Conservation (phyloP, 2,888 invertebrate genomes). For the Drosophila prostipennis region DNA sequence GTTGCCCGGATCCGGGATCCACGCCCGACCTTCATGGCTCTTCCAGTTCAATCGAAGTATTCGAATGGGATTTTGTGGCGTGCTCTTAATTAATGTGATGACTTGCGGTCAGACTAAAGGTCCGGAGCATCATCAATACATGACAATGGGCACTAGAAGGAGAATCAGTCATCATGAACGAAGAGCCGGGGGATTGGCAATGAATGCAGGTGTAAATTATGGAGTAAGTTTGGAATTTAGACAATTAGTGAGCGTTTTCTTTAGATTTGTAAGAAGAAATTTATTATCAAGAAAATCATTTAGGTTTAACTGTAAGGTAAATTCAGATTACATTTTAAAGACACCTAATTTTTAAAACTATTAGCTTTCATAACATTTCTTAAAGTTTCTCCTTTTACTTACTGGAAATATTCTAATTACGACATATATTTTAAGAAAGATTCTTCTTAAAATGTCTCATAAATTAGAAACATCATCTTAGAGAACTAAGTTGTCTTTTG, state of each 20-base stretch:
- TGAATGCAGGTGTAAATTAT: conserved; percentile 13
- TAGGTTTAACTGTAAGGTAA: background rate
- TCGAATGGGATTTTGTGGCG: conserved; percentile 45
- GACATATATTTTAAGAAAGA: too few species aligned
- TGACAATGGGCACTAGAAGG: conserved; percentile 30
- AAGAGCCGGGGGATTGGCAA: background rate
- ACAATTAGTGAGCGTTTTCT: background rate
- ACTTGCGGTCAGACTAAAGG: conserved; percentile 49
- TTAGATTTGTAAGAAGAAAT: background rate
- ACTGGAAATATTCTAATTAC: too few species aligned
- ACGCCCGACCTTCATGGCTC: conserved; percentile 5
- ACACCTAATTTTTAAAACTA: too few species aligned
- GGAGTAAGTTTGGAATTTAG: conserved; percentile 10
- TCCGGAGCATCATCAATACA: conserved; percentile 49
- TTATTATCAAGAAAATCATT: background rate
- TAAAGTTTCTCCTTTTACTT: too few species aligned
- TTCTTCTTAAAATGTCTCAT: background rate
- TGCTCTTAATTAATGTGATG: conserved; percentile 63
- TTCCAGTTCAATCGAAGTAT: conserved; percentile 50
- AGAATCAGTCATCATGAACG: conserved; percentile 42
- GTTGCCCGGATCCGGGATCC: conserved; percentile 27
- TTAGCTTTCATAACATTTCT: background rate
- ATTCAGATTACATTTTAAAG: background rate
- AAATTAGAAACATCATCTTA: background rate
- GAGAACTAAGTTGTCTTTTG: background rate